These are phyloP conservation scores for Sarcophaga rosellei DNA, from an alignment of 2,888 invertebrate genomes.

Conservation along the genomic window DNA sequence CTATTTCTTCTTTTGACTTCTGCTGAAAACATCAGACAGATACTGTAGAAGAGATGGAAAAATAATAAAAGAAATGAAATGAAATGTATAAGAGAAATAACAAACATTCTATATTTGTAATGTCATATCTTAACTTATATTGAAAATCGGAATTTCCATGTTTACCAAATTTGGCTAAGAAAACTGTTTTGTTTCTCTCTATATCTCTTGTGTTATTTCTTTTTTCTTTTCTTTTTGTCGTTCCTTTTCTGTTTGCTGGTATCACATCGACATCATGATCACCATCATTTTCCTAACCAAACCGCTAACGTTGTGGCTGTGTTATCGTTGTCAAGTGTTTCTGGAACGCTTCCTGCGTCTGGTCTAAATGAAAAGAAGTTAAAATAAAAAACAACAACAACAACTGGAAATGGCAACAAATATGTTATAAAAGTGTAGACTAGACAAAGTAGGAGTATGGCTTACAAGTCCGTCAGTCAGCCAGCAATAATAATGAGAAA, in stretches of 20 bases:
- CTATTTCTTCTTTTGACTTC: conserved; percentile 6
- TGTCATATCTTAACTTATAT: conserved; percentile 65
- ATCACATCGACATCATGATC: conserved; percentile 32
- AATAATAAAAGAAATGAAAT: neutral
- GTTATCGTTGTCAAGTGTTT: conserved; percentile 12
- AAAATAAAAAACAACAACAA: neutral
- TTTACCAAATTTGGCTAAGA: conserved; percentile 77
- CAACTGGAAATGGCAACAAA: conserved; percentile 13
- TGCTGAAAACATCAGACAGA: conserved; percentile 10
- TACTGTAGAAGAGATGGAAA: neutral
- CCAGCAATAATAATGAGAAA: neutral
- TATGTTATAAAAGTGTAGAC: conserved; percentile 28
- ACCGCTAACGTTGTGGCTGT: no score
- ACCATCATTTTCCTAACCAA: neutral
- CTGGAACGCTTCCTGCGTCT: conserved; percentile 15
- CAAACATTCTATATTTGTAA: conserved; percentile 66
- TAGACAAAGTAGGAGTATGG: conserved; percentile 45
- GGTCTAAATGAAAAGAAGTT: no score
- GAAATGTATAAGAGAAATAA: conserved; percentile 17
- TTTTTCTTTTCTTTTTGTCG: neutral
- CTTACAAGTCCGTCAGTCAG: no score
- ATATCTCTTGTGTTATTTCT: conserved; percentile 14
- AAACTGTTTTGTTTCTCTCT: conserved; percentile 72
- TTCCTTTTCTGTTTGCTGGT: conserved; percentile 23
- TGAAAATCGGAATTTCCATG: conserved; percentile 77